These are phyloP conservation scores for Piscicola geometra DNA, from an alignment of 2,888 invertebrate genomes.

Conservation along the genomic window DNA sequence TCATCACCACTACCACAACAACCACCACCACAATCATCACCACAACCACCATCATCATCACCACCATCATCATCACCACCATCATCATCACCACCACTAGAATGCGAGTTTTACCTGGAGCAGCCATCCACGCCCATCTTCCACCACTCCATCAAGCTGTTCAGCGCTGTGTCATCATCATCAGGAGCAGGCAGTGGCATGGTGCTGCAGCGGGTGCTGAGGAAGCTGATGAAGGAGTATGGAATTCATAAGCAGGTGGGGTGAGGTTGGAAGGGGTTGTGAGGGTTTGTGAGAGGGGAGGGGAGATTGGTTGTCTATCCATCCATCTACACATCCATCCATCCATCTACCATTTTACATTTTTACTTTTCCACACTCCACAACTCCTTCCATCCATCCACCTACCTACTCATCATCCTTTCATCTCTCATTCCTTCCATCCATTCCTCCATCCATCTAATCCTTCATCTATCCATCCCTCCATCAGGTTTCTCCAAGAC, in stretches of 20 bases:
- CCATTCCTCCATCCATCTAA: no score
- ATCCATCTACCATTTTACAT: no score
- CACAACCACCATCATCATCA: neutral
- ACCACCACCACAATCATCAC: slow-evolving; percentile 4
- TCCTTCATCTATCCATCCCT: no score
- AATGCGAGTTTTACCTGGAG: slow-evolving; percentile 34
- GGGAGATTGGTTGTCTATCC: no score
- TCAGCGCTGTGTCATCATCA: slow-evolving; percentile 15
- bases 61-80: neutral
- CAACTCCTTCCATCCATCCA: no score
- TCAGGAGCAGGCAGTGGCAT: neutral
- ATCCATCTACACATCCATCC: no score
- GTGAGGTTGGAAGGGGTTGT: no score
- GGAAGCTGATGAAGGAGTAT: slow-evolving; percentile 11
- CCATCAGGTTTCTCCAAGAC: neutral
- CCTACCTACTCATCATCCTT: no score
- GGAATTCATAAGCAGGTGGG: slow-evolving; percentile 25
- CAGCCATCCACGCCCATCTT: slow-evolving; percentile 34
- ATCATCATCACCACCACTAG: slow-evolving; percentile 12
- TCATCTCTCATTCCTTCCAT: no score
- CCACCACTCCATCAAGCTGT: slow-evolving; percentile 28
- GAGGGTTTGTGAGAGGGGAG: no score
- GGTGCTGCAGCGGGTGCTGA: neutral
- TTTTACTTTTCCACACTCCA: no score
- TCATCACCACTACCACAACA: neutral